Conservation (phyloP, 2,113 vertebrate genomes). For the Lepus europaeus region DNA sequence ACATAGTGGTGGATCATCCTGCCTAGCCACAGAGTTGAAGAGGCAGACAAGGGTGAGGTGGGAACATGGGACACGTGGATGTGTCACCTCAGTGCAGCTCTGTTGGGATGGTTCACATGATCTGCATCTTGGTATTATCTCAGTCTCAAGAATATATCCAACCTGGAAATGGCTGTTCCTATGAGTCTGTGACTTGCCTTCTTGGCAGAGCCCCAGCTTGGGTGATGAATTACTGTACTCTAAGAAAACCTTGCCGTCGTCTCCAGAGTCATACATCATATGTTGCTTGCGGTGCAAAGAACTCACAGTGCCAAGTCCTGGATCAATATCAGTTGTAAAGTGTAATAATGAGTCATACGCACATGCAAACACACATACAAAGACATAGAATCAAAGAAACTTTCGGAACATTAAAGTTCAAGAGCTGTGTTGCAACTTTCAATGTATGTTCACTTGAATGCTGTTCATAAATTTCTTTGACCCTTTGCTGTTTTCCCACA, state of each 20-base stretch:
- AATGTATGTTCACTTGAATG: background rate
- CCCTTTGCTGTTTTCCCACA: conserved; percentile 80
- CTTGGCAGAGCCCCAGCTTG: background rate
- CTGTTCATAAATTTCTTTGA: background rate
- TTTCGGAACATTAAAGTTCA: background rate
- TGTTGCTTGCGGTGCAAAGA: background rate
- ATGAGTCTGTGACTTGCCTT: conserved; percentile 26
- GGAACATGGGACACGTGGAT: background rate
- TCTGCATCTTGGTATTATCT: background rate
- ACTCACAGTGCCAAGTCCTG: background rate
- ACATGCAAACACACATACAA: background rate
- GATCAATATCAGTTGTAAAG: background rate
- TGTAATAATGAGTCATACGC: background rate
- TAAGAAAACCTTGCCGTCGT: conserved; percentile 58
- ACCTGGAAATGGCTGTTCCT: conserved; percentile 59
- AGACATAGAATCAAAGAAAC: background rate
- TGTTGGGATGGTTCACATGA: background rate
- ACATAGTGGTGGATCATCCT: background rate
- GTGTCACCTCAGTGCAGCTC: background rate
- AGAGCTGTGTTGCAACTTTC: background rate
- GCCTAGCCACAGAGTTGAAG: background rate
- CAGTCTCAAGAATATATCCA: background rate
- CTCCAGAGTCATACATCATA: background rate
- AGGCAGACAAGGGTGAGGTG: background rate
- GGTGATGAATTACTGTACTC: background rate